These are phyloP conservation scores for Ceratina japonica DNA, from an alignment of 1,140 invertebrate genomes.

Conservation along the genomic window DNA sequence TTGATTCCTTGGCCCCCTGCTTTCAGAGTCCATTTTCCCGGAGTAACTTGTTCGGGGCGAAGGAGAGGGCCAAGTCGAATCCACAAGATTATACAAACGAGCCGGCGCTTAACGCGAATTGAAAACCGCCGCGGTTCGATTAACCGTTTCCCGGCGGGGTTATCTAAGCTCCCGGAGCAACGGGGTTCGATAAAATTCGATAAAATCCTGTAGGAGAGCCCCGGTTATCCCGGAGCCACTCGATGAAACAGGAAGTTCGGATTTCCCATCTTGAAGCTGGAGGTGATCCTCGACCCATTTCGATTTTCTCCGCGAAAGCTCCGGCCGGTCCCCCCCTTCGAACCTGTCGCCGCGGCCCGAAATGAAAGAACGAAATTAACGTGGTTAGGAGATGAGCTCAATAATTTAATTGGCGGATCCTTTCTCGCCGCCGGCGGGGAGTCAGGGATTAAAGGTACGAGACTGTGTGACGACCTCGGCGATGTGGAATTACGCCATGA, in stretches of 20 bases:
- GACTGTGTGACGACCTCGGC: constrained; percentile 16
- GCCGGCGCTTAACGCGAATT: constrained; percentile 5
- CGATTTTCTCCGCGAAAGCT: neutral
- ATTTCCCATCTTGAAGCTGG: neutral
- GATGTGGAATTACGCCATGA: constrained; percentile 21
- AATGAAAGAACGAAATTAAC: neutral
- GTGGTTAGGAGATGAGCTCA: too few relatives aligned
- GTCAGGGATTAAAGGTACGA: neutral
- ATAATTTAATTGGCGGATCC: too few relatives aligned
- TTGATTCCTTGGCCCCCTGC: neutral
- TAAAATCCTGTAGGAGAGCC: constrained; percentile 41
- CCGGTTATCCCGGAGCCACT: constrained; percentile 36
- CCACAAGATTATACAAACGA: constrained; percentile 9
- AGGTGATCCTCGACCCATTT: constrained; percentile 17
- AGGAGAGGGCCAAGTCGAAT: neutral
- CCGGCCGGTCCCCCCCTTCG: neutral
- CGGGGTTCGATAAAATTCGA: constrained; percentile 38
- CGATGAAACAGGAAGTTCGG: constrained; percentile 35
- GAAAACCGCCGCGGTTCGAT: neutral
- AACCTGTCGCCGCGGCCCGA: neutral
- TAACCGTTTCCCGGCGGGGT: neutral
- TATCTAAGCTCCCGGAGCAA: neutral
- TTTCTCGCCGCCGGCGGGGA: neutral
- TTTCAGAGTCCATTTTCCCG: neutral
- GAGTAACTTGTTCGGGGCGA: neutral